These are phyloP conservation scores for Bradypus variegatus DNA, from an alignment of 2,797 vertebrate genomes.

Conservation along the genomic window DNA sequence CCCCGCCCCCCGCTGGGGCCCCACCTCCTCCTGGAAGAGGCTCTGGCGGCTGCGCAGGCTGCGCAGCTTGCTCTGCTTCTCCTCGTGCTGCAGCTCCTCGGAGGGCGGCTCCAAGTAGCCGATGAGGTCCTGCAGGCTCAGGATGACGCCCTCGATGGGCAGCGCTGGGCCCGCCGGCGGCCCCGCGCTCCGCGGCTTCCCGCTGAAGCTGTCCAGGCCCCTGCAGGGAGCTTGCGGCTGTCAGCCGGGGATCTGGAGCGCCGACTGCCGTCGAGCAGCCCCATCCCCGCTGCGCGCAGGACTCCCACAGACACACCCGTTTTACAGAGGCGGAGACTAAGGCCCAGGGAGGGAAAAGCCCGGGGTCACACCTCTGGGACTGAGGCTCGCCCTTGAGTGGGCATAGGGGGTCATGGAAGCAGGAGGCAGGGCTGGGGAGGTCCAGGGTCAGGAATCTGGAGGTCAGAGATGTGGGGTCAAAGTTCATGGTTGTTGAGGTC, in stretches of 20 bases:
- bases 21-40: slow-evolving; percentile 93
- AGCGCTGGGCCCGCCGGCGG: slow-evolving; percentile 74
- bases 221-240: slow-evolving; percentile 63
- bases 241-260: neutral
- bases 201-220: slow-evolving; percentile 85
- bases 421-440: neutral
- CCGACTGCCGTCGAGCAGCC: neutral
- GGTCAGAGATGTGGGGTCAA: neutral
- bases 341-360: neutral
- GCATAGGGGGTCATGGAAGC: neutral
- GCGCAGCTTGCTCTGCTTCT: slow-evolving; percentile 91
- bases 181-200: slow-evolving; percentile 78
- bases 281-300: neutral
- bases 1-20: too few species aligned
- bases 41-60: slow-evolving; percentile 91
- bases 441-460: neutral
- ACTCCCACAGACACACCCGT: neutral
- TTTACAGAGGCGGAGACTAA: neutral
- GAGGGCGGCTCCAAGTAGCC: slow-evolving; percentile 89
- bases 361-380: neutral
- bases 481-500: neutral
- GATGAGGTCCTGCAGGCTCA: slow-evolving; percentile 92
- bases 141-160: slow-evolving; percentile 85
- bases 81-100: slow-evolving; percentile 90
- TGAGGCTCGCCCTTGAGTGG: neutral